Evolutionary conservation across 1,140 invertebrate genomes (phyloP).

Genomic region (Goniozus legneri): DNA sequence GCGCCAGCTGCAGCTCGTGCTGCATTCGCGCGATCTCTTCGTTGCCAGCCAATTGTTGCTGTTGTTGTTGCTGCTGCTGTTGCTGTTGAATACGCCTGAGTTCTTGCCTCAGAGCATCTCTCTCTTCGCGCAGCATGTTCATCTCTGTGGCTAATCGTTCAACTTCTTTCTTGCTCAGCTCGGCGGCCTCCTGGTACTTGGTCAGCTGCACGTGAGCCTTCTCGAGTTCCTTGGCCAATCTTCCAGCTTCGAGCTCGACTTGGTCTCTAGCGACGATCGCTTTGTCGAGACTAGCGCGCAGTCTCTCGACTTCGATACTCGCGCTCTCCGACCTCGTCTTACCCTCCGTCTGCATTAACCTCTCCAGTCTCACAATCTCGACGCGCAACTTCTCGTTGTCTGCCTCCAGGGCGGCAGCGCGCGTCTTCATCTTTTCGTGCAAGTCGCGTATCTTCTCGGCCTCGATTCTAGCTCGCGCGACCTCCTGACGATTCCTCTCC

Average conservation of each 20-base stretch:
- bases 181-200: constrained; percentile 77
- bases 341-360: constrained; percentile 59
- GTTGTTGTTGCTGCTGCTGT: constrained; percentile 68
- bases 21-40: constrained; percentile 60
- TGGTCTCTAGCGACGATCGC: constrained; percentile 73
- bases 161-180: constrained; percentile 75
- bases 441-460: constrained; percentile 80
- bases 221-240: constrained; percentile 81
- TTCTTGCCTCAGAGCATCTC: constrained; percentile 66
- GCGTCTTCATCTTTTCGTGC: constrained; percentile 74
- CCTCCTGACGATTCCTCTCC: constrained; percentile 73
- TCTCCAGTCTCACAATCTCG: constrained; percentile 67
- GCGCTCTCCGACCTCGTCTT: constrained; percentile 52
- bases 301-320: constrained; percentile 73
- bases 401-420: constrained; percentile 66
- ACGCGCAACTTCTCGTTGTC: constrained; percentile 71
- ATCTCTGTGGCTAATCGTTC: constrained; percentile 78
- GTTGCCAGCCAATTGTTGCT: constrained; percentile 62
- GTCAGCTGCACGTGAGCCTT: constrained; percentile 76
- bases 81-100: constrained; percentile 65
- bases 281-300: constrained; percentile 83
- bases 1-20: constrained; percentile 67
- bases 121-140: constrained; percentile 74
- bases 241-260: constrained; percentile 79
- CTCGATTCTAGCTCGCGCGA: constrained; percentile 78